These are phyloP conservation scores for Hirtodrosophila duncani DNA, from an alignment of 2,888 invertebrate genomes.

Conservation along the genomic window DNA sequence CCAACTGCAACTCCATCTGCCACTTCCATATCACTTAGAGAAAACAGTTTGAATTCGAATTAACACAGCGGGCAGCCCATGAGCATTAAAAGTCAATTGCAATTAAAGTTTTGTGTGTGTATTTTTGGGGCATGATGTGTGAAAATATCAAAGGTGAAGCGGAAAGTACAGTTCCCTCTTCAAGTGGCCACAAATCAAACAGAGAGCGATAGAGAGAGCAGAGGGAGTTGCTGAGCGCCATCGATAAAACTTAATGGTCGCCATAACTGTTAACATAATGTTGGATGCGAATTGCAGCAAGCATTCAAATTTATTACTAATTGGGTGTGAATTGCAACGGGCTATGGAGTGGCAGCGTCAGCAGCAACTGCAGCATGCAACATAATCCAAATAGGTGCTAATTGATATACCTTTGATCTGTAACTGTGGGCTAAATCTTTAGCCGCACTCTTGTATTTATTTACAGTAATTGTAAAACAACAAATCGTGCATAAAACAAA, in stretches of 20 bases:
- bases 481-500: constrained; percentile 67
- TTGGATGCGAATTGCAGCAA: constrained; percentile 48
- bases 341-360: constrained; percentile 10
- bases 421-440: constrained; percentile 36
- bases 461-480: constrained; percentile 67
- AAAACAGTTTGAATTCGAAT: constrained; percentile 73
- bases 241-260: constrained; percentile 76
- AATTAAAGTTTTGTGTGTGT: constrained; percentile 57
- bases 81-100: constrained; percentile 70
- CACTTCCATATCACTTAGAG: constrained; percentile 41
- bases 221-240: constrained; percentile 56
- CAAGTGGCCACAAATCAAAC: constrained; percentile 72
- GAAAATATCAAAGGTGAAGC: constrained; percentile 70
- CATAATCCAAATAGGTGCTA: constrained; percentile 74
- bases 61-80: constrained; percentile 65
- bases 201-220: constrained; percentile 1
- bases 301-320: constrained; percentile 77
- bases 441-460: constrained; percentile 54
- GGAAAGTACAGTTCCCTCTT: constrained; percentile 32
- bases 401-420: constrained; percentile 76
- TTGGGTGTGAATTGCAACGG: constrained; percentile 74
- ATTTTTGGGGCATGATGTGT: constrained; percentile 39
- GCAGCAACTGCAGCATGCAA: constrained; percentile 56
- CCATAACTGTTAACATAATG: constrained; percentile 75
- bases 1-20: too few relatives aligned